phyloP scores from a whole-genome alignment of 37 sponge, comb jelly and placozoan species.

The Halisarca cf. caerulea region DNA sequence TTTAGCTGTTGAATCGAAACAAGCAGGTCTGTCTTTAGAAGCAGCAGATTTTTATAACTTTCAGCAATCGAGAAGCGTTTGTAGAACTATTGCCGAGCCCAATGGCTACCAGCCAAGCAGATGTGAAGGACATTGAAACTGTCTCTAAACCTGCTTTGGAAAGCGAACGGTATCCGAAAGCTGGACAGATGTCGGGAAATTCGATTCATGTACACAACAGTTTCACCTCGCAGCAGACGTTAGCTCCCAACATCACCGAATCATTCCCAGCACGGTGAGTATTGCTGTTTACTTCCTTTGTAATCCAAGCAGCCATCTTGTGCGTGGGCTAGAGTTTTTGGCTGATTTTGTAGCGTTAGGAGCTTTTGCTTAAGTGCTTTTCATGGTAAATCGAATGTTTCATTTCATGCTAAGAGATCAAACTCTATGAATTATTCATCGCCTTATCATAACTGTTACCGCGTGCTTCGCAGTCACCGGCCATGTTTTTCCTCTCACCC shows the following conservation, averaged over 20 bases:
- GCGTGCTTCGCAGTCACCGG: too few relatives aligned
- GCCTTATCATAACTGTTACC: background rate
- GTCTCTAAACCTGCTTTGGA: background rate
- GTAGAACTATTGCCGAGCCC: background rate
- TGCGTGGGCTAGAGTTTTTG: slow-evolving; percentile 17
- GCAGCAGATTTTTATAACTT: background rate
- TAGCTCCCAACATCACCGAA: background rate
- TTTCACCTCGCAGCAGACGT: background rate
- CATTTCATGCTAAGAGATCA: too few relatives aligned
- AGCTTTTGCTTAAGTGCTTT: background rate
- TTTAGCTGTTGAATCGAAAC: background rate
- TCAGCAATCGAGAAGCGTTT: background rate
- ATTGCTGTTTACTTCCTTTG: background rate
- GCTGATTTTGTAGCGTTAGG: too few relatives aligned
- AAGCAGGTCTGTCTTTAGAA: background rate
- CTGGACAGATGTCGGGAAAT: background rate
- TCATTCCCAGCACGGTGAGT: background rate
- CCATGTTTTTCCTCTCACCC: too few relatives aligned
- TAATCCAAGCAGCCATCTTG: slow-evolving; percentile 8
- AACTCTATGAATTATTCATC: slow-evolving; percentile 21
- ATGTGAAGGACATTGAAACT: background rate
- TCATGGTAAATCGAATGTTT: too few relatives aligned
- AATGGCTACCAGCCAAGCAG: background rate
- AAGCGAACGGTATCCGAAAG: background rate
- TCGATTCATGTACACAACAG: background rate